Percentiles rank a stretch among this genome's conserved stretches.
These are phyloP conservation scores for Propithecus perrieri DNA, from an alignment of 2,797 vertebrate species.

Conservation along the genomic window DNA sequence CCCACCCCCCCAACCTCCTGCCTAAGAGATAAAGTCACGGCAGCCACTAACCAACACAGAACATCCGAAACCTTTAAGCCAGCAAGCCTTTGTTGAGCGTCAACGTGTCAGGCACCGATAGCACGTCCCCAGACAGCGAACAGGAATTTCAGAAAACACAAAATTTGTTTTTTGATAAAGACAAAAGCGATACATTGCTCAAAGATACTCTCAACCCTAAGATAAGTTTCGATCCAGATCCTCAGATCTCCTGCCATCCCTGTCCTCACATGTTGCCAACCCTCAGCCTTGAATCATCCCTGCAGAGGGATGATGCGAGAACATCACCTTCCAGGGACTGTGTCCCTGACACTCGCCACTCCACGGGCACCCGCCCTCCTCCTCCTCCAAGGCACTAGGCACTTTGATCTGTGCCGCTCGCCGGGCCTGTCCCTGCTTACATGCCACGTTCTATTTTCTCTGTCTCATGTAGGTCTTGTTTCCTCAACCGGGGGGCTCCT, in stretches of 20 bases:
- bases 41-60: not conserved
- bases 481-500: not conserved
- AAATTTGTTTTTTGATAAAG: conserved; percentile 47
- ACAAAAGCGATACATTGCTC: not conserved
- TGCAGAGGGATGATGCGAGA: not conserved
- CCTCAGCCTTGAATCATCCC: not conserved
- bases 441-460: accelerated
- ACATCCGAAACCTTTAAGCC: not conserved
- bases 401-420: not conserved
- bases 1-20: not conserved
- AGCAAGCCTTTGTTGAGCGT: not conserved
- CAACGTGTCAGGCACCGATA: not conserved
- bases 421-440: accelerated
- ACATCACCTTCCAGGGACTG: not conserved
- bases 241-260: not conserved
- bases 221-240: not conserved
- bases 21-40: not conserved
- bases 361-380: too few relatives aligned
- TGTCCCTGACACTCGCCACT: not conserved
- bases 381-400: not conserved
- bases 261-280: not conserved
- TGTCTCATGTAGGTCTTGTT: not conserved
- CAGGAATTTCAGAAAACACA: not conserved
- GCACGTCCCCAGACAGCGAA: not conserved
- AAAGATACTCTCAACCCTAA: not conserved